Conservation (phyloP, 1,140 invertebrate genomes). For the Battus philenor region DNA sequence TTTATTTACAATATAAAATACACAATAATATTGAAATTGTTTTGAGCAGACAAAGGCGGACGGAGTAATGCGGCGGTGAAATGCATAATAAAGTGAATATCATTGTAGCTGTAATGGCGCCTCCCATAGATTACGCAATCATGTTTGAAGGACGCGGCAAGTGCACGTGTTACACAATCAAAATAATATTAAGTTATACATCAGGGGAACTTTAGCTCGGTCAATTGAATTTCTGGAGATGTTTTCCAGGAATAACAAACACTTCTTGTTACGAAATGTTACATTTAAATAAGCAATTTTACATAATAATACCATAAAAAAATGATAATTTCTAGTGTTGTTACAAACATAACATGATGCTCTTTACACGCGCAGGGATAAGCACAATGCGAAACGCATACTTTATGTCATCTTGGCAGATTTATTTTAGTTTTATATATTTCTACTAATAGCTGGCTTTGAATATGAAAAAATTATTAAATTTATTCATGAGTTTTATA, state of each 20-base stretch:
- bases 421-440: too few relatives aligned
- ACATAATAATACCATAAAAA: constrained; percentile 40
- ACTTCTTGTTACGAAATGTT: constrained; percentile 33
- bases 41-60: too few relatives aligned
- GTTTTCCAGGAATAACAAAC: constrained; percentile 35
- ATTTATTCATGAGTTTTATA: too few relatives aligned
- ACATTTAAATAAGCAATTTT: constrained; percentile 34
- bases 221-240: constrained; percentile 36
- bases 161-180: constrained; percentile 47
- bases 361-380: constrained; percentile 1
- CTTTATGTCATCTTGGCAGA: too few relatives aligned
- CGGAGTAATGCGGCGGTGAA: constrained; percentile 15
- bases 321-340: constrained; percentile 21
- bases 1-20: too few relatives aligned
- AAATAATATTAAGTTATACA: constrained; percentile 40
- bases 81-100: constrained; percentile 21
- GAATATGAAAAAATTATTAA: too few relatives aligned
- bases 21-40: too few relatives aligned
- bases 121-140: constrained; percentile 33
- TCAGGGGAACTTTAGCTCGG: constrained; percentile 25
- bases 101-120: constrained; percentile 23
- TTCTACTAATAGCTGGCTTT: too few relatives aligned
- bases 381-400: not conserved
- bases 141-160: constrained; percentile 40
- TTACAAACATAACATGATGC: constrained; percentile 9